phyloP scores from a whole-genome alignment of 2,113 vertebrate species.

The Chauna torquata region DNA sequence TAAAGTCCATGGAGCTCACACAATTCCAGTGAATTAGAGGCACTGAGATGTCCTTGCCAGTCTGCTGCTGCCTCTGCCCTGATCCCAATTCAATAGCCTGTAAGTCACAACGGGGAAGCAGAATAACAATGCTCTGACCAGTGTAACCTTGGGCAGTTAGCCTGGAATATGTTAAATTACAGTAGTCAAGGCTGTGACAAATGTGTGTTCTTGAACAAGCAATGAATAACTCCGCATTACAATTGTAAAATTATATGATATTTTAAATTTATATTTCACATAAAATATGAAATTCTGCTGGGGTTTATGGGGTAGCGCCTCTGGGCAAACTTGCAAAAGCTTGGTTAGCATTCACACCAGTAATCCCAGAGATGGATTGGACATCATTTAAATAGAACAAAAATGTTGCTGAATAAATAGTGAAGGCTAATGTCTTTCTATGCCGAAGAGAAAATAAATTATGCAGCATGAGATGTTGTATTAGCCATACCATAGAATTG shows the following conservation, averaged over 20 bases:
- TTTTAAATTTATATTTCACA: slow-evolving; percentile 44
- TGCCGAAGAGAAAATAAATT: slow-evolving; percentile 25
- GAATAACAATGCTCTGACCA: neutral
- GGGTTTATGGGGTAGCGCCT: neutral
- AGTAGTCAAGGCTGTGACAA: neutral
- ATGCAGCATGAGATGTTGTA: neutral
- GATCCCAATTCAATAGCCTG: neutral
- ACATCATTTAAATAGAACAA: slow-evolving; percentile 48
- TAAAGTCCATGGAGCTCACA: neutral
- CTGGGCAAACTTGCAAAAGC: neutral
- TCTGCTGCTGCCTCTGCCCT: neutral
- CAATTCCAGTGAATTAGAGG: neutral
- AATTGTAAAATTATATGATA: neutral
- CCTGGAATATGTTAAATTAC: neutral
- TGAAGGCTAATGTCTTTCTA: slow-evolving; percentile 41
- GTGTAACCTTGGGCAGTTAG: slow-evolving; percentile 31
- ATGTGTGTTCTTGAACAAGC: neutral
- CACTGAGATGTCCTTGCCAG: neutral
- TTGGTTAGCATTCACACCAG: neutral
- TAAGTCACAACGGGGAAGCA: neutral
- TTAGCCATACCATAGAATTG: neutral
- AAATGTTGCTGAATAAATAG: slow-evolving; percentile 55
- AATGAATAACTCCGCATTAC: slow-evolving; percentile 23
- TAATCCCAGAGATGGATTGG: slow-evolving; percentile 48
- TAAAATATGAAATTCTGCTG: slow-evolving; percentile 40